Base-by-base conservation (phyloP, 2,113 vertebrate species). In the Smithornis capensis region DNA sequence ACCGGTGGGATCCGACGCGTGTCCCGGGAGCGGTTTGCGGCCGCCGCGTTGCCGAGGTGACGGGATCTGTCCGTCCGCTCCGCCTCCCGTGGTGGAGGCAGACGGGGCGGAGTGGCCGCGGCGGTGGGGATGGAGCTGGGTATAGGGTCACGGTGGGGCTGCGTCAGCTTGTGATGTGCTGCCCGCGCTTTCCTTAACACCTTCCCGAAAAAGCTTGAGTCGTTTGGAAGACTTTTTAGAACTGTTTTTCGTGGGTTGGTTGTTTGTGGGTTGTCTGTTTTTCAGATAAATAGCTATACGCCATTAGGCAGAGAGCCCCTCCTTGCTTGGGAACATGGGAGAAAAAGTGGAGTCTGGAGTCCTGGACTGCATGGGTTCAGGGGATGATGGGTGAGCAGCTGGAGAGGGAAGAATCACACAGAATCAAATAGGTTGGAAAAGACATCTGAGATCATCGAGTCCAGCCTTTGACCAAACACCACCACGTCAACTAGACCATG, bases 121-220 rank as follows among this genome's bases (percentile, higher is more conserved):
- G 47, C 27, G 3, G 37, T 4, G 55, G 38, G 3, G 14, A 4
- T 3, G 25, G 33, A 33, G 37, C 3, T 31, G 28, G 28, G 40
- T 22, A 7, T 28, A 4, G 31, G 40, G 22, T 19, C 12, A 0
- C 2, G 8, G 47, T 6, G 14, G 6, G 37, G 19, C 7, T 38
- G 44, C 27, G 2, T 7, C 45, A 1, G 0, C 0, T 8, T 1
- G 37, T 0, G 10, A 1, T 12, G 8, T 28, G n/a, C 38, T 22
- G 29, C 3, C 14, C 9, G 29, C 24, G 3, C 28, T 5, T 35
- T 31, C 16, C 25, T 33, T 11, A 22, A 11, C 47, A 0, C 3
- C 33, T 12, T 35, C 47, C 29, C 33, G 24, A 5, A 64, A 73
- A 40, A 3, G 37, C 42, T 53, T 25, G 17, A 28, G 5, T 10